Evolutionary conservation across 2,888 invertebrate species (phyloP).

Genomic region (Thera britannica): DNA sequence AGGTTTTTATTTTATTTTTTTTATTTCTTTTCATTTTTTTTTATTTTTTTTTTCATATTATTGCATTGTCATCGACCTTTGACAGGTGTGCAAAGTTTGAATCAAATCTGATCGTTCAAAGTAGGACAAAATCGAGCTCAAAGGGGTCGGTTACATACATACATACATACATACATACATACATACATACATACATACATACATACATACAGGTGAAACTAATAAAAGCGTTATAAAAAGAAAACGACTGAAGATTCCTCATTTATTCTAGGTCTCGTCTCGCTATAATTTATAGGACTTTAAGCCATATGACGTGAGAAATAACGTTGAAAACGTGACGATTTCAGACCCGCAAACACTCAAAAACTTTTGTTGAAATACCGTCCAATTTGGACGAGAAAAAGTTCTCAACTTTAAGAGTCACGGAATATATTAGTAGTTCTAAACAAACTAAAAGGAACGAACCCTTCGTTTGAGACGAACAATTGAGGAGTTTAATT

Average conservation of each 20-base stretch:
- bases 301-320: constrained; percentile 37
- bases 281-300: constrained; percentile 42
- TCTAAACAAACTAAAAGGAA: constrained; percentile 40
- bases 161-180: too few relatives aligned
- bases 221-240: too few relatives aligned
- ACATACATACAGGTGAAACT: too few relatives aligned
- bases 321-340: constrained; percentile 44
- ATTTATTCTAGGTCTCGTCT: constrained; percentile 50
- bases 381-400: constrained; percentile 43
- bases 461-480: constrained; percentile 15
- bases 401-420: constrained; percentile 40
- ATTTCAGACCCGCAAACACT: constrained; percentile 40
- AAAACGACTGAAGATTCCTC: constrained; percentile 41
- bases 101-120: too few relatives aligned
- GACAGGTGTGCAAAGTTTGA: too few relatives aligned
- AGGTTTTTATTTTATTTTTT: too few relatives aligned
- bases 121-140: too few relatives aligned
- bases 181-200: too few relatives aligned
- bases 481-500: constrained; percentile 37
- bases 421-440: constrained; percentile 44
- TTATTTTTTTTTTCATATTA: too few relatives aligned
- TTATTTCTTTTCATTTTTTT: too few relatives aligned
- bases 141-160: too few relatives aligned
- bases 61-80: too few relatives aligned
- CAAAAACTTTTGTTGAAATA: constrained; percentile 39